phyloP scores from a whole-genome alignment of 1,140 invertebrate species.

The Penaeus japonicus region DNA sequence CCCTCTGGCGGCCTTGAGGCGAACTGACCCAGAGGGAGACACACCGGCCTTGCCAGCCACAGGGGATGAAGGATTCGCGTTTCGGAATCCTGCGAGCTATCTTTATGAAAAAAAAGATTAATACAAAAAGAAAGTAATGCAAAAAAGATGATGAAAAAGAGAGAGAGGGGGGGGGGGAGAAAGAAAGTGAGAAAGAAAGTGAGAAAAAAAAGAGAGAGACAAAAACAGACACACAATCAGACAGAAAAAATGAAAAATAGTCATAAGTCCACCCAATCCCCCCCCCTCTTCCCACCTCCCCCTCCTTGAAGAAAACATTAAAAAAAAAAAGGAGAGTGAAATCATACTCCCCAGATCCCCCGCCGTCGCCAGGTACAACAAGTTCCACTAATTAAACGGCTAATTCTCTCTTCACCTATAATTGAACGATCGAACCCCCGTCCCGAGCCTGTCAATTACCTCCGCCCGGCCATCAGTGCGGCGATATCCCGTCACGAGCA shows the following conservation, averaged over 20 bases:
- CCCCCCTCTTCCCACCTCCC: neutral
- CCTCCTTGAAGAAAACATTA: neutral
- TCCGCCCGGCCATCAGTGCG: slow-evolving; percentile 4
- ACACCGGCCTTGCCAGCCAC: no score
- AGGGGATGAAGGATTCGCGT: no score
- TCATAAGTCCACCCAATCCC: no score
- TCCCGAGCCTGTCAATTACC: slow-evolving; percentile 29
- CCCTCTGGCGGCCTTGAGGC: no score
- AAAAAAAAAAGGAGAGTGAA: neutral
- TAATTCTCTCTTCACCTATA: slow-evolving; percentile 47
- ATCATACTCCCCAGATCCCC: neutral
- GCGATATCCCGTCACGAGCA: neutral
- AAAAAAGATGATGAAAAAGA: no score
- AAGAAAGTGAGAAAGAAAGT: no score
- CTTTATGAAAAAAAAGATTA: no score
- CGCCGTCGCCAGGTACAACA: neutral
- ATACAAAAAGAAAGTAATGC: no score
- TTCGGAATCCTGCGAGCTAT: no score
- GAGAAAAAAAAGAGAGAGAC: no score
- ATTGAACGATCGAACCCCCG: slow-evolving; percentile 48
- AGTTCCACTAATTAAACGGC: slow-evolving; percentile 30
- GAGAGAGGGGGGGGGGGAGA: no score
- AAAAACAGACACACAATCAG: neutral
- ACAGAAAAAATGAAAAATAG: slow-evolving; percentile 15
- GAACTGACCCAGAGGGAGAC: no score